Base-by-base conservation (phyloP, 1,140 invertebrate species). In the Cryptotermes secundus region DNA sequence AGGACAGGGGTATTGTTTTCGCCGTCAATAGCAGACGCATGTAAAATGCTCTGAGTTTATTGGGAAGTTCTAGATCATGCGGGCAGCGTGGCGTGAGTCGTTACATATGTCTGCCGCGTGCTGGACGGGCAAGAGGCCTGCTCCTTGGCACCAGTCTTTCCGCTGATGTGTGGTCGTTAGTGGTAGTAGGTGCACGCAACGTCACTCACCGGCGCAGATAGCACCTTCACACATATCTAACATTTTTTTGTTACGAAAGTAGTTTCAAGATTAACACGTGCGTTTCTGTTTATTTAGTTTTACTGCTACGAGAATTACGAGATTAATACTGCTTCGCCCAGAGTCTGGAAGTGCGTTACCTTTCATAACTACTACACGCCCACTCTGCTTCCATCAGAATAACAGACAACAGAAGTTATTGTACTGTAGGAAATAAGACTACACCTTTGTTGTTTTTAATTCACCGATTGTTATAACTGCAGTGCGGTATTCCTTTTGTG, bases 91-190 rank as follows among this genome's bases (percentile, higher is more conserved):
- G 14, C 0, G 45, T 49, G 59, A 14, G 59, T 72, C 59, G 14
- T 16, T 72, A 16, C n/a, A 31, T n/a, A 72, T 0, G 59, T n/a
- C 59, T 72, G 59, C 59, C 59, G 59, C 59, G 59, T 72, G 59
- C 59, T 72, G 59, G 9, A 26, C 59, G 59, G 4, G 3, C 53
- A 10, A 22, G 7, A 59, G 53, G 53, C n/a, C 26, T 72, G 59
- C n/a, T n/a, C 31, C 59, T 72, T 72, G 59, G 59, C 59, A 72
- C n/a, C 59, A 72, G 59, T 72, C 59, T 72, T 72, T 72, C 59
- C 26, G 59, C 26, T 26, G 26, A 72, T 72, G 59, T 72, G 59
- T 72, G 26, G 59, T 16, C 59, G 59, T 72, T 16, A 72, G 31
- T n/a, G 7, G 31, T 31, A 7, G 9, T 6, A 72, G 19, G 19